Conservation (phyloP, 2,797 vertebrate species). For the Hydrophis major region DNA sequence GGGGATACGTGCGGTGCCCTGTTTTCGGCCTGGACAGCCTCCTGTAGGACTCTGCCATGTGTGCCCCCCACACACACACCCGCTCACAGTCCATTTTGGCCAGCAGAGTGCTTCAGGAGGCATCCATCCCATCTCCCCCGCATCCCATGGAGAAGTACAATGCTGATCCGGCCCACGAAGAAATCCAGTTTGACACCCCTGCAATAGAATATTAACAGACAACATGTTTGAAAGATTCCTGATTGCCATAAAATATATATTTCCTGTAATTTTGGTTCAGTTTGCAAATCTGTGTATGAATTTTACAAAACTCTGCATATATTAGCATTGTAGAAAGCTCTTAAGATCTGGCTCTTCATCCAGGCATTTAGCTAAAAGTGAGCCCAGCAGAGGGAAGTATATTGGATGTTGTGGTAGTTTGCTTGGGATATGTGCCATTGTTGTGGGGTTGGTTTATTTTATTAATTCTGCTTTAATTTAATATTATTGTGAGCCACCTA, state of each 20-base stretch:
- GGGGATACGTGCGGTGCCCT: too few relatives aligned
- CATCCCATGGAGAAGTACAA: too few relatives aligned
- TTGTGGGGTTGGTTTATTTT: background rate
- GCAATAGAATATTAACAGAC: background rate
- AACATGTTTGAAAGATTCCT: background rate
- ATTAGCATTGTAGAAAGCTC: background rate
- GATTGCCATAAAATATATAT: background rate
- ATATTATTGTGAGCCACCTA: background rate
- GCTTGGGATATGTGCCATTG: background rate
- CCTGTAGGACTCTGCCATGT: too few relatives aligned
- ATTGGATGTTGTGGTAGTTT: background rate
- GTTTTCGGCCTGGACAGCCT: too few relatives aligned
- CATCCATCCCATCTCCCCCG: too few relatives aligned
- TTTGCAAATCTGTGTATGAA: background rate
- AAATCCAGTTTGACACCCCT: too few relatives aligned
- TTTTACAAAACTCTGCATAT: background rate
- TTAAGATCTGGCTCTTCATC: background rate
- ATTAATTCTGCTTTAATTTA: background rate
- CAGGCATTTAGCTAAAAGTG: background rate
- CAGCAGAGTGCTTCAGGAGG: too few relatives aligned
- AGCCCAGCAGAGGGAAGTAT: background rate
- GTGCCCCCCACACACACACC: too few relatives aligned
- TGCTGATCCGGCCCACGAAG: too few relatives aligned
- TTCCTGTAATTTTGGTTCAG: background rate
- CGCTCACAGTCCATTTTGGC: too few relatives aligned